Percentiles rank a stretch among this genome's conserved stretches.
Evolutionary conservation across 1,140 invertebrate genomes (phyloP).

Genomic region (Melipona quadrifasciata): DNA sequence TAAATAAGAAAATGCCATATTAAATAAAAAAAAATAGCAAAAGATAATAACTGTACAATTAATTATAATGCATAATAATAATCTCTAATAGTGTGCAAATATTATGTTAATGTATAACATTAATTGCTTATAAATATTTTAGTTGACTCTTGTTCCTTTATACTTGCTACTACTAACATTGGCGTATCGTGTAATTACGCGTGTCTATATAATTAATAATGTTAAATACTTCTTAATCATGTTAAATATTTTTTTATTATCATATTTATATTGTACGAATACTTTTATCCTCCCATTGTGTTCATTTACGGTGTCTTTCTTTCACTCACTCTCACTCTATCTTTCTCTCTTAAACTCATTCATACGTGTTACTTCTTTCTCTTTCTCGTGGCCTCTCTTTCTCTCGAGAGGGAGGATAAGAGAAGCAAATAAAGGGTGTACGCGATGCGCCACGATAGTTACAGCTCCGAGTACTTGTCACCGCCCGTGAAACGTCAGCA

Average conservation of each 20-base stretch:
- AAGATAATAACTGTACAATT: background rate
- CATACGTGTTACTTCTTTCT: slow-evolving; percentile 7
- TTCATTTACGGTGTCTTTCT: slow-evolving; percentile 11
- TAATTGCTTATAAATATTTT: background rate
- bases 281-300: background rate
- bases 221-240: background rate
- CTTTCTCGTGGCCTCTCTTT: background rate
- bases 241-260: background rate
- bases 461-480: slow-evolving; percentile 67
- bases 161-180: background rate
- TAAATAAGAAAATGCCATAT: background rate
- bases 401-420: slow-evolving; percentile 5
- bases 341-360: slow-evolving; percentile 3
- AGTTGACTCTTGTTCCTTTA: background rate
- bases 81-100: background rate
- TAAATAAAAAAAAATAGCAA: background rate
- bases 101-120: background rate
- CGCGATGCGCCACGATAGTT: slow-evolving; percentile 60
- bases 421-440: slow-evolving; percentile 55
- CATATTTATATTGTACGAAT: background rate
- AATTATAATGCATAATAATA: background rate
- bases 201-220: background rate
- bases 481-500: slow-evolving; percentile 70
- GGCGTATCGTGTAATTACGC: no score
- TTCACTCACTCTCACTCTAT: slow-evolving; percentile 7